A percentile compares a stretch with the other conserved stretches of the same genome.
Evolutionary conservation across 2,113 vertebrate species (phyloP).

Genomic region (Tragelaphus strepsiceros): DNA sequence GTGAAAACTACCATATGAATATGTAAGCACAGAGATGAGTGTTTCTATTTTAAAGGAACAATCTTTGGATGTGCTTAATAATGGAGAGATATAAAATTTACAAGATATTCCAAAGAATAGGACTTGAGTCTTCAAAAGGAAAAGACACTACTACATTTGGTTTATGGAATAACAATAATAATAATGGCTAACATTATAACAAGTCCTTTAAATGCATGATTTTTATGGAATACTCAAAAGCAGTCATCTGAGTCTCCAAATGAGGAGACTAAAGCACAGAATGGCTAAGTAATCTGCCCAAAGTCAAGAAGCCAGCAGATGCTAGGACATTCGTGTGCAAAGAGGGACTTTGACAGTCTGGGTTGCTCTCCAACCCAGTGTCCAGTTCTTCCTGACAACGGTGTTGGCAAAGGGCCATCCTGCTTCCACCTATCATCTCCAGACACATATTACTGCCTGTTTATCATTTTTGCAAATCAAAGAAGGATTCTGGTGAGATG

Average conservation of each 20-base stretch:
- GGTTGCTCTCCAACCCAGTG: neutral
- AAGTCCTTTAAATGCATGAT: neutral
- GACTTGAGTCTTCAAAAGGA: neutral
- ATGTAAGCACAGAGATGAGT: neutral
- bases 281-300: neutral
- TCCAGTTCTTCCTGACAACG: neutral
- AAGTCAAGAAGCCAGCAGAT: neutral
- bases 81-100: neutral
- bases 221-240: neutral
- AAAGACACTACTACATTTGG: neutral
- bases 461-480: neutral
- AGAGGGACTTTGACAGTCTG: neutral
- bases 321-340: neutral
- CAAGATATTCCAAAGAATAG: neutral
- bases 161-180: neutral
- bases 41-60: slow-evolving; percentile 20
- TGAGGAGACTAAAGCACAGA: neutral
- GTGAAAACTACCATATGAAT: neutral
- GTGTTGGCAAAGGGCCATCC: neutral
- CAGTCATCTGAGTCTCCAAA: neutral
- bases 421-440: neutral
- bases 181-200: neutral
- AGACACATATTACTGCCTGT: neutral
- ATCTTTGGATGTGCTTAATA: neutral
- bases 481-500: neutral